phyloP scores from a whole-genome alignment of 1,140 invertebrate species.

The Pygmarrhopalites habei region DNA sequence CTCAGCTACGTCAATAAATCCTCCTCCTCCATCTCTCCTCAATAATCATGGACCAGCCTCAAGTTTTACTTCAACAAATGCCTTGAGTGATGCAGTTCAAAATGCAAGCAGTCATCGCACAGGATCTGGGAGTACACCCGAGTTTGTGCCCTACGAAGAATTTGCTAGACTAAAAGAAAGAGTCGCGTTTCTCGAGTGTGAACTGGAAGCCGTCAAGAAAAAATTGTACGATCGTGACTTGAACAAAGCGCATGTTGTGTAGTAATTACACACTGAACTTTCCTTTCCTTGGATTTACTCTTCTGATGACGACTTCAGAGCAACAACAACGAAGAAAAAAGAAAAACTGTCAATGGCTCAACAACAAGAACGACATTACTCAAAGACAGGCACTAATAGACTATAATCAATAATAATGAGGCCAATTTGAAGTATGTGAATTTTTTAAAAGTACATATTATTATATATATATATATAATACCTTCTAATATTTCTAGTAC shows the following conservation, averaged over 20 bases:
- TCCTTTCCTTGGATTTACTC: no score
- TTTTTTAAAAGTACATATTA: no score
- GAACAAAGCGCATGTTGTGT: constrained; percentile 34
- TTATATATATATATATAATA: no score
- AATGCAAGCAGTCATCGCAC: constrained; percentile 5
- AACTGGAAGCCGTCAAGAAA: constrained; percentile 30
- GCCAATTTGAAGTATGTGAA: no score
- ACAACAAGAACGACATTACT: no score
- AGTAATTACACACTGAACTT: no score
- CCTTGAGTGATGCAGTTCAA: background rate
- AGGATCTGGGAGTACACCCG: constrained; percentile 1
- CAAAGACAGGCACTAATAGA: no score
- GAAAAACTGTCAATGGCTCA: no score
- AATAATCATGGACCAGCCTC: background rate
- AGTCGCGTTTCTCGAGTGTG: constrained; percentile 30
- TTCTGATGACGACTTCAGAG: no score
- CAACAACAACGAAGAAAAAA: no score
- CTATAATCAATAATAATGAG: no score
- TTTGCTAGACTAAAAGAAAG: constrained; percentile 26
- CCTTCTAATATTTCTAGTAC: no score
- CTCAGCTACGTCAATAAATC: background rate
- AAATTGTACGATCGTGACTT: constrained; percentile 29
- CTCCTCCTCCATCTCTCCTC: background rate
- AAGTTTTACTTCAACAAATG: constrained; percentile 2
- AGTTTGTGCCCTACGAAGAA: constrained; percentile 31